A percentile compares a stretch with the other conserved stretches of the same genome.
phyloP scores from a whole-genome alignment of 2,797 vertebrate genomes.

The Malacoctenus gilli region DNA sequence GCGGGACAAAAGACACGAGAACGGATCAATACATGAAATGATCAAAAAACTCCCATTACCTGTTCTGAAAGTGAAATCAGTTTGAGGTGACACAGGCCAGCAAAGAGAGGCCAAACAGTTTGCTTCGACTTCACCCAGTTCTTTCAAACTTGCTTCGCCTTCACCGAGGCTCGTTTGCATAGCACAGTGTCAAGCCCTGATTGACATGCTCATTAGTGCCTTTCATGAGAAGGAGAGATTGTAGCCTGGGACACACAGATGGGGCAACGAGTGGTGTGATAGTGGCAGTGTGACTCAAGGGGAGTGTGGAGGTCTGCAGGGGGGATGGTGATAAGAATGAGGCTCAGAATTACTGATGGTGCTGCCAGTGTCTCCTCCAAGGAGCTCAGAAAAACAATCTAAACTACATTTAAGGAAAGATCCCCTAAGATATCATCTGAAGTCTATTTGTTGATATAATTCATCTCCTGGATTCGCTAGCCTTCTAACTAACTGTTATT shows the following conservation, averaged over 20 bases:
- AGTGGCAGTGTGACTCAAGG: constrained; percentile 52
- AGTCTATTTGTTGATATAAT: neutral
- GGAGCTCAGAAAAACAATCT: constrained; percentile 7
- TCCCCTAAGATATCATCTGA: neutral
- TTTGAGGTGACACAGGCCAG: neutral
- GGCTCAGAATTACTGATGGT: constrained; percentile 30
- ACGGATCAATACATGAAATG: constrained; percentile 19
- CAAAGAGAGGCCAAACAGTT: constrained; percentile 1
- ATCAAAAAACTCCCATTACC: constrained; percentile 7
- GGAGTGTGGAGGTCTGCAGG: constrained; percentile 49
- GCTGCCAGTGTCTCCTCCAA: constrained; percentile 7
- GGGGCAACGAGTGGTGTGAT: constrained; percentile 64
- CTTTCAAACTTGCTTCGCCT: constrained; percentile 39
- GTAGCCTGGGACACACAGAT: constrained; percentile 64
- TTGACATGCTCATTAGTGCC: constrained; percentile 65
- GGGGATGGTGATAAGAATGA: constrained; percentile 44
- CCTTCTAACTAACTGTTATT: neutral
- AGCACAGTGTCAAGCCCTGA: constrained; percentile 45
- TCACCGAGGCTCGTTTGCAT: constrained; percentile 38
- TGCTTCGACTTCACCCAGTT: constrained; percentile 27
- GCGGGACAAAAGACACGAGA: constrained; percentile 28
- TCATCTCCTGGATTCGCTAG: neutral
- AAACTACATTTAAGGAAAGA: neutral
- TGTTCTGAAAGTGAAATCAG: constrained; percentile 17
- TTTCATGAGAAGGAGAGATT: constrained; percentile 36